Conservation (phyloP, 2,888 invertebrate genomes). For the Thereva unica region DNA sequence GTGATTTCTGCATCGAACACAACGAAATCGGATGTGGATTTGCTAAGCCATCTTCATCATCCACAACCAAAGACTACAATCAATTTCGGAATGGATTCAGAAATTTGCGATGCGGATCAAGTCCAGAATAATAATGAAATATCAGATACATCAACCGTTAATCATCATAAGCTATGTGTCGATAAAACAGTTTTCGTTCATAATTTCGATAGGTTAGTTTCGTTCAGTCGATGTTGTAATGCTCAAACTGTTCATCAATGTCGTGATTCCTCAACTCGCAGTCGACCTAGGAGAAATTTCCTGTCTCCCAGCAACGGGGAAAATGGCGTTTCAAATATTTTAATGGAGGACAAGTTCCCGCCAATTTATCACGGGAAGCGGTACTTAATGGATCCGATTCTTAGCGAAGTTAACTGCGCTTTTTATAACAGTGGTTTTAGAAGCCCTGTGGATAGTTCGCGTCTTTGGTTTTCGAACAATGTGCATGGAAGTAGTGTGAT, state of each 20-base stretch:
- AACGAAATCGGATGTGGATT: slow-evolving; percentile 12
- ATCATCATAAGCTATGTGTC: slow-evolving; percentile 36
- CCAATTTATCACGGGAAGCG: slow-evolving; percentile 52
- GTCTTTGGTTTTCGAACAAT: slow-evolving; percentile 14
- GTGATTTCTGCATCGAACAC: slow-evolving; percentile 41
- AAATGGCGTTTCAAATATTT: too few relatives aligned
- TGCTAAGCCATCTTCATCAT: background rate
- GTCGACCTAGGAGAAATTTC: too few relatives aligned
- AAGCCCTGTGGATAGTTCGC: slow-evolving; percentile 26
- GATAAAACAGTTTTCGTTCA: slow-evolving; percentile 43
- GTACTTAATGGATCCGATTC: slow-evolving; percentile 49
- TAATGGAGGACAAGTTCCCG: background rate
- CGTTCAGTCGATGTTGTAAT: slow-evolving; percentile 35
- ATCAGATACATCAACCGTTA: slow-evolving; percentile 43
- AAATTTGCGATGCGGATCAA: slow-evolving; percentile 42
- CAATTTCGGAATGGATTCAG: background rate
- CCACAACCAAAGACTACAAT: slow-evolving; percentile 33
- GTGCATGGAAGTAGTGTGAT: slow-evolving; percentile 12
- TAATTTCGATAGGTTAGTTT: slow-evolving; percentile 41
- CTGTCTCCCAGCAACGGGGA: too few relatives aligned
- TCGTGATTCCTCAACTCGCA: background rate
- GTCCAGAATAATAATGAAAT: slow-evolving; percentile 43
- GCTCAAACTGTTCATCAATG: slow-evolving; percentile 29
- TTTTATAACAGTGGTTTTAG: slow-evolving; percentile 47
- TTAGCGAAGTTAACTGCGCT: slow-evolving; percentile 46